Evolutionary conservation across 30 jellyfish, hydroid and myxozoan species (phyloP).

Genomic region (Turritopsis rubra): DNA sequence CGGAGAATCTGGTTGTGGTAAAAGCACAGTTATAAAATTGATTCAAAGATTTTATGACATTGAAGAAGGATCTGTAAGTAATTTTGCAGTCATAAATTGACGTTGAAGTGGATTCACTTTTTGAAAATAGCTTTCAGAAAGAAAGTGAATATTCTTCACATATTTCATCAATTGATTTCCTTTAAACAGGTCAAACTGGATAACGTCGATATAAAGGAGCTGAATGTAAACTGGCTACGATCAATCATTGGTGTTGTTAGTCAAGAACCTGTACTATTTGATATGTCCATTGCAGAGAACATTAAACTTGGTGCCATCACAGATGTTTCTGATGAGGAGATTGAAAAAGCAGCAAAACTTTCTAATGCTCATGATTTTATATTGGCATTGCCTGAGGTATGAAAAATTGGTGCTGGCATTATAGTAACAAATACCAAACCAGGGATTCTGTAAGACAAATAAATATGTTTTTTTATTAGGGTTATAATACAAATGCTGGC

Average conservation of each 20-base stretch:
- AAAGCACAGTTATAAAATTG: constrained; percentile 75
- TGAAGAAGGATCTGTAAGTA: constrained; percentile 65
- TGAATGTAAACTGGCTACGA: not conserved
- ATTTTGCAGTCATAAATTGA: not conserved
- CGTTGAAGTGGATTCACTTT: constrained; percentile 2
- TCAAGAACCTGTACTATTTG: constrained; percentile 75
- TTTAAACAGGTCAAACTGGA: not conserved
- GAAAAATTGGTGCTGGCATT: not conserved
- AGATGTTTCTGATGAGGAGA: constrained; percentile 41
- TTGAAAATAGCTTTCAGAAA: too few relatives aligned
- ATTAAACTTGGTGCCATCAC: constrained; percentile 49
- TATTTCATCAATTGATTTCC: not conserved
- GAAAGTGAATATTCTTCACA: too few relatives aligned
- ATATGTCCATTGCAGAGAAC: constrained; percentile 58
- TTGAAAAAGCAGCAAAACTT: constrained; percentile 51
- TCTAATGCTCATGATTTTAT: constrained; percentile 67
- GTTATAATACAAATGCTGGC: constrained; percentile 76
- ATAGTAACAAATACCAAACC: not conserved
- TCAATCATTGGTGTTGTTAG: not conserved
- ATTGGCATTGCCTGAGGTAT: constrained; percentile 54
- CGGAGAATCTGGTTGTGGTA: constrained; percentile 97
- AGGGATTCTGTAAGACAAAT: not conserved
- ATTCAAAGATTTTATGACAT: constrained; percentile 82
- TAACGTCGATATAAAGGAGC: not conserved
- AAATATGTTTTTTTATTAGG: constrained; percentile 28